These are phyloP conservation scores for Pycnomerus fuliginosus DNA, from an alignment of 2,888 invertebrate genomes.

Conservation along the genomic window DNA sequence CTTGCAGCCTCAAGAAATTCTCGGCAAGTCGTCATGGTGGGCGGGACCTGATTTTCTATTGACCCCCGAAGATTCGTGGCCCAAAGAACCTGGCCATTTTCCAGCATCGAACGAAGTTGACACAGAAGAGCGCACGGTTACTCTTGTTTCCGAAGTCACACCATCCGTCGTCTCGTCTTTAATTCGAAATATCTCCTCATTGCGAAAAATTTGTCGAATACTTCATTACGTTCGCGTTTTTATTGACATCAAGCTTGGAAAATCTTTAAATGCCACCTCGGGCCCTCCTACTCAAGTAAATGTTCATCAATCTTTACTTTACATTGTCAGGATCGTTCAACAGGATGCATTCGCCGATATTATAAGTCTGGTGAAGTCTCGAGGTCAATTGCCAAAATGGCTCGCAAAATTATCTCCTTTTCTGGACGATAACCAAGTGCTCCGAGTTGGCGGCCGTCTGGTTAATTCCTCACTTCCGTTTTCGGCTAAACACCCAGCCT, in stretches of 20 bases:
- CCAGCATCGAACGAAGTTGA: not conserved
- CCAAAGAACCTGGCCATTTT: not conserved
- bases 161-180: not conserved
- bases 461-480: not conserved
- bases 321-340: too few species aligned
- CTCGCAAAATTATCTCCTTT: too few species aligned
- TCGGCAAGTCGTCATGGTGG: slow-evolving; percentile 9
- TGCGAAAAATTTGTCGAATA: not conserved
- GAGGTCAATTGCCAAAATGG: too few species aligned
- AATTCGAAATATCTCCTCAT: not conserved
- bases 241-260: too few species aligned
- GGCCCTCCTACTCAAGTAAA: too few species aligned
- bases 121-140: not conserved
- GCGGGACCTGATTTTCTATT: slow-evolving; percentile 2
- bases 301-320: too few species aligned
- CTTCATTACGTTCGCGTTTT: too few species aligned
- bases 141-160: not conserved
- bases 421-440: too few species aligned
- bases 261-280: too few species aligned
- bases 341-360: too few species aligned
- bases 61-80: not conserved
- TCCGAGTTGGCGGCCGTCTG: not conserved
- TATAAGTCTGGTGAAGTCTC: too few species aligned
- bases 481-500: not conserved
- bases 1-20: slow-evolving; percentile 5